A percentile compares a stretch with the other conserved stretches of the same genome.
phyloP scores from a whole-genome alignment of 2,113 vertebrate species.

The Platysternon megacephalum region DNA sequence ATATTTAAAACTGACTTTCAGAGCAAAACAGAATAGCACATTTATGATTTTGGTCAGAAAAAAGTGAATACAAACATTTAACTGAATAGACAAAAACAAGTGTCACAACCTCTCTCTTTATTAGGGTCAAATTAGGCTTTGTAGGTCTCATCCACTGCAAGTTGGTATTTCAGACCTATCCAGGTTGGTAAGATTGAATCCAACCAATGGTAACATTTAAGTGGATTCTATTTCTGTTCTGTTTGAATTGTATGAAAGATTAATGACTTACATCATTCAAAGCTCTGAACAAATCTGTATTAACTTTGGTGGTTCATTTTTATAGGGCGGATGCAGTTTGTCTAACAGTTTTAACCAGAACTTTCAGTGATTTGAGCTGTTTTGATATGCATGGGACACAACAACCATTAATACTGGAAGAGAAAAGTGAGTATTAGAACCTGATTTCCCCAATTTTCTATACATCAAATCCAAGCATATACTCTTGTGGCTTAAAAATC shows the following conservation, averaged over 20 bases:
- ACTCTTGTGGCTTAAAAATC: constrained; percentile 26
- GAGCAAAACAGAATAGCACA: constrained; percentile 1
- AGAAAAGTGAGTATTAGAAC: neutral
- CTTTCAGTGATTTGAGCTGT: neutral
- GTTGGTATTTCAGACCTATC: constrained; percentile 43
- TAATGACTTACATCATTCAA: constrained; percentile 43
- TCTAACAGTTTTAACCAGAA: neutral
- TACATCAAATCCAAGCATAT: constrained; percentile 26
- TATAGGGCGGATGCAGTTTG: constrained; percentile 19
- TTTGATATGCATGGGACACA: neutral
- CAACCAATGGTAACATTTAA: constrained; percentile 44
- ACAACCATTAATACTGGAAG: neutral
- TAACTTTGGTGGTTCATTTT: constrained; percentile 54
- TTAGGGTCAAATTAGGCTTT: neutral
- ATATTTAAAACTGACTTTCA: constrained; percentile 14
- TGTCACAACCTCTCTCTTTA: neutral
- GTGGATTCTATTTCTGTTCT: constrained; percentile 53
- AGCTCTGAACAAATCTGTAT: constrained; percentile 27
- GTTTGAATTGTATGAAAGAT: constrained; percentile 61
- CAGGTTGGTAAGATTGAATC: constrained; percentile 49
- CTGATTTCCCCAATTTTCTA: constrained; percentile 31
- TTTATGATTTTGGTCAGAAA: constrained; percentile 13
- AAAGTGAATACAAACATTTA: neutral
- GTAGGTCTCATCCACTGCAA: neutral
- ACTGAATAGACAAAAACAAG: constrained; percentile 12